phyloP scores from a whole-genome alignment of 2,797 vertebrate species.

The Myiotriccus ornatus region DNA sequence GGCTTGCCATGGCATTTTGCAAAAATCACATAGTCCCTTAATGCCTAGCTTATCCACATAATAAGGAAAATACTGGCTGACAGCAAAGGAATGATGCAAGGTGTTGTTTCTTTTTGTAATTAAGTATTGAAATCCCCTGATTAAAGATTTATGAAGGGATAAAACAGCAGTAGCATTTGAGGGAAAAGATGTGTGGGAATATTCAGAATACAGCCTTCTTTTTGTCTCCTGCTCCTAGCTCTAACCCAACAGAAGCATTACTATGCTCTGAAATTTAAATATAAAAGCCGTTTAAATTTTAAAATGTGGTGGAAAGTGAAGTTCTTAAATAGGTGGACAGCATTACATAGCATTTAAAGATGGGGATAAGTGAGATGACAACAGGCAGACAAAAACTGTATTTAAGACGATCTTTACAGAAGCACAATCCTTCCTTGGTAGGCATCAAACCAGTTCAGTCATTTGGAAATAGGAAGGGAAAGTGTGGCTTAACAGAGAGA shows the following conservation, averaged over 20 bases:
- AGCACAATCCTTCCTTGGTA: neutral
- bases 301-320: neutral
- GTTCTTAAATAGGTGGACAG: neutral
- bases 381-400: neutral
- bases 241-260: neutral
- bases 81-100: constrained; percentile 8
- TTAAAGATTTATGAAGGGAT: constrained; percentile 45
- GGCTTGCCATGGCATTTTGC: neutral
- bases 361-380: neutral
- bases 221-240: neutral
- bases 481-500: neutral
- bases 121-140: constrained; percentile 49
- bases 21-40: constrained; percentile 24
- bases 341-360: neutral
- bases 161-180: constrained; percentile 18
- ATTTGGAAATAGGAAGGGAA: neutral
- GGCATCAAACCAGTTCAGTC: neutral
- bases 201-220: constrained; percentile 8
- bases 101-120: constrained; percentile 4
- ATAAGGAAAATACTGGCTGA: constrained; percentile 33
- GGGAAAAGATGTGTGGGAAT: constrained; percentile 42
- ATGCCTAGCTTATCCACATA: constrained; percentile 26
- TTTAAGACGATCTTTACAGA: neutral
- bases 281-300: constrained; percentile 23
- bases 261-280: neutral